A percentile compares a stretch with the other conserved stretches of the same genome.
phyloP scores from a whole-genome alignment of 2,888 invertebrate genomes.

The Lepidochrysops patricia region DNA sequence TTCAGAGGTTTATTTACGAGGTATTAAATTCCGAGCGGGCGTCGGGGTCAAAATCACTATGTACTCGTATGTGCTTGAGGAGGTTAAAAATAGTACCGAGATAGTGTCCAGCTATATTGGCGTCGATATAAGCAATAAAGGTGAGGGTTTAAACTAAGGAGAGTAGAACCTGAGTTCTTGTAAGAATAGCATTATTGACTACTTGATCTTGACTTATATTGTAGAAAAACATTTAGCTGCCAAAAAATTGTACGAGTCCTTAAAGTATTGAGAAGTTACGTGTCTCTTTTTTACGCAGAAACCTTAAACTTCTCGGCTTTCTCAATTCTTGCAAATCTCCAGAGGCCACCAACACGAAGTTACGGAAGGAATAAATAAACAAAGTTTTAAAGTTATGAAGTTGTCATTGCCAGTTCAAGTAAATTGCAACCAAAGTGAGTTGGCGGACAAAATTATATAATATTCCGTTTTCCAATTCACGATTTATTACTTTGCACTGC shows the following conservation, averaged over 20 bases:
- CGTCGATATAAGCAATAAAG: background rate
- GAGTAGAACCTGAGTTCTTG: too few relatives aligned
- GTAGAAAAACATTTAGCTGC: too few relatives aligned
- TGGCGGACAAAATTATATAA: background rate
- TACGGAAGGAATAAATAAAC: background rate
- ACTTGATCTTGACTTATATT: too few relatives aligned
- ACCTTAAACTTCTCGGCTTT: background rate
- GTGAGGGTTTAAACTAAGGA: too few relatives aligned
- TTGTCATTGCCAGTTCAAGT: background rate
- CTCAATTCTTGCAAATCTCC: background rate
- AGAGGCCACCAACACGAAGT: background rate
- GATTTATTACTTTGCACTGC: background rate
- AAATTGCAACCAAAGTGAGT: background rate
- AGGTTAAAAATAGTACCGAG: background rate
- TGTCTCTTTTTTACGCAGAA: too few relatives aligned
- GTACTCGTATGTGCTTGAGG: background rate
- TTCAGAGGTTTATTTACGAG: background rate
- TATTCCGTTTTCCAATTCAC: background rate
- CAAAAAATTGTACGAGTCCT: too few relatives aligned
- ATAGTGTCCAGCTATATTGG: background rate
- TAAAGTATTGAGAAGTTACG: too few relatives aligned
- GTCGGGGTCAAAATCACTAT: slow-evolving; percentile 1
- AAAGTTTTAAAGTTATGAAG: background rate
- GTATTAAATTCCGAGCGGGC: background rate
- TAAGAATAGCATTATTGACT: too few relatives aligned